Conservation (phyloP, 2,888 invertebrate species). For the Trichopoda pennipes region DNA sequence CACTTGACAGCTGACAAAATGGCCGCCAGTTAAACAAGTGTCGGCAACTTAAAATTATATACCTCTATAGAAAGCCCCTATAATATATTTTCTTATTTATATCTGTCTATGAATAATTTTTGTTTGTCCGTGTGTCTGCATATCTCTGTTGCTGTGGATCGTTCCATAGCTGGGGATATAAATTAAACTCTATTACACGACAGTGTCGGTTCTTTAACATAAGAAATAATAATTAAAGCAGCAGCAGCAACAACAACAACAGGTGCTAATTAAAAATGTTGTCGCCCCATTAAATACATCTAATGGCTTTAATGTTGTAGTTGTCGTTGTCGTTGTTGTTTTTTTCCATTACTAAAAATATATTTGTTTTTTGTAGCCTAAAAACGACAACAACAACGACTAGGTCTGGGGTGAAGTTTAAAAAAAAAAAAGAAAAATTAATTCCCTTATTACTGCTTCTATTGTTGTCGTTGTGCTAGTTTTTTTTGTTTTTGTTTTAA, state of each 20-base stretch:
- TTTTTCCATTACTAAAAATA: conserved; percentile 10
- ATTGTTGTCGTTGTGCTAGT: not conserved
- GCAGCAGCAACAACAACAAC: conserved; percentile 70
- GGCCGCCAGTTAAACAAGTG: too few relatives aligned
- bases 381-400: too few relatives aligned
- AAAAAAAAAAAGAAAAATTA: not conserved
- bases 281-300: conserved; percentile 77
- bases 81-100: conserved; percentile 51
- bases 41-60: too few relatives aligned
- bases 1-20: too few relatives aligned
- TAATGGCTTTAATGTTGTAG: conserved; percentile 65
- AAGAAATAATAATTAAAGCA: conserved; percentile 46
- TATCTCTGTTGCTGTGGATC: conserved; percentile 14
- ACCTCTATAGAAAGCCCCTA: too few relatives aligned
- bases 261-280: conserved; percentile 80
- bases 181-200: not conserved
- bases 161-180: not conserved
- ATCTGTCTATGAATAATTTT: not conserved
- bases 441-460: not conserved
- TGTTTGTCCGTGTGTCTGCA: conserved; percentile 16
- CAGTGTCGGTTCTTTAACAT: not conserved
- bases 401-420: not conserved
- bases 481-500: conserved; percentile 11
- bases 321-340: conserved; percentile 48
- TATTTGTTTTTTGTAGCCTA: conserved; percentile 17